Evolutionary conservation across 2,888 invertebrate genomes (phyloP).

Genomic region (Hypselothyrea guttata): DNA sequence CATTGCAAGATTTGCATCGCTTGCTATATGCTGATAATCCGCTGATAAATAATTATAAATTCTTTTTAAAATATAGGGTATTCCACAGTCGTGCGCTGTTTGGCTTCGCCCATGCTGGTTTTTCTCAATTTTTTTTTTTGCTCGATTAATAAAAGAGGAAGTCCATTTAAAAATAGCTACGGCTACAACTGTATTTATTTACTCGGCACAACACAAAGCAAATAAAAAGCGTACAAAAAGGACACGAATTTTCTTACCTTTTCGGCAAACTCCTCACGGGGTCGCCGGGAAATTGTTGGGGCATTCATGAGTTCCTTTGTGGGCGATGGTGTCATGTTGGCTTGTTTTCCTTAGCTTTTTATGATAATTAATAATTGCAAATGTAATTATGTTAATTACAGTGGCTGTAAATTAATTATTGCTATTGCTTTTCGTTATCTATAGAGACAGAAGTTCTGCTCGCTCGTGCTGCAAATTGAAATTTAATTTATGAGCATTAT

Average conservation of each 20-base stretch:
- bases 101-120: too few relatives aligned
- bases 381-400: constrained; percentile 31
- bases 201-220: constrained; percentile 4
- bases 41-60: too few relatives aligned
- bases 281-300: constrained; percentile 78
- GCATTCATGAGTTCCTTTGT: constrained; percentile 78
- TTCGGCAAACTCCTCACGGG: constrained; percentile 81
- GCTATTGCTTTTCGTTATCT: constrained; percentile 67
- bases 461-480: neutral
- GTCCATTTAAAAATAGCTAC: constrained; percentile 50
- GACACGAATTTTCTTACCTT: constrained; percentile 68
- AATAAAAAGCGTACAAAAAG: neutral
- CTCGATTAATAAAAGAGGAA: constrained; percentile 68
- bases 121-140: constrained; percentile 5
- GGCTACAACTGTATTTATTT: constrained; percentile 13
- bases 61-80: too few relatives aligned
- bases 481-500: constrained; percentile 5
- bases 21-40: too few relatives aligned
- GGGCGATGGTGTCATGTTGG: constrained; percentile 76
- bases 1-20: too few relatives aligned
- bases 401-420: constrained; percentile 26
- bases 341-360: constrained; percentile 5
- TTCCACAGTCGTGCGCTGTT: too few relatives aligned
- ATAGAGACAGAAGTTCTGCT: too few relatives aligned
- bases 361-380: constrained; percentile 5